Percentiles rank a stretch among this genome's conserved stretches.
Conservation (phyloP, 1,140 invertebrate species). For the Hyles vespertilio region DNA sequence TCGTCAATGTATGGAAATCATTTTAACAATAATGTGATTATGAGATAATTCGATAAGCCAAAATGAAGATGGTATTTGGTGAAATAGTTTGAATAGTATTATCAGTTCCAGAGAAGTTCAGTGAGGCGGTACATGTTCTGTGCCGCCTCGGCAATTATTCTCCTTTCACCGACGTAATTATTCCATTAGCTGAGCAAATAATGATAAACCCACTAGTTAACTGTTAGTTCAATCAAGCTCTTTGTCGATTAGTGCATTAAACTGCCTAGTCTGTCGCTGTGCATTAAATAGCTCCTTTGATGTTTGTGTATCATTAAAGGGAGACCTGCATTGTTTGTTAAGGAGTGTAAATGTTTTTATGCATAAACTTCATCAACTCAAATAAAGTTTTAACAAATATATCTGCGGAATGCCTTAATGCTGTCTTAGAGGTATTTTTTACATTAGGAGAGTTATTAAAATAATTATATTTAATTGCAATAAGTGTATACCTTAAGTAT, state of each 20-base stretch:
- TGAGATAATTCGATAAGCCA: not conserved
- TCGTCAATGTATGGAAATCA: slow-evolving; percentile 25
- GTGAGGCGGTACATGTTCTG: slow-evolving; percentile 18
- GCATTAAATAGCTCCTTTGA: too few relatives aligned
- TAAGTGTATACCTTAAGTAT: too few relatives aligned
- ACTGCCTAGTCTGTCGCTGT: too few relatives aligned
- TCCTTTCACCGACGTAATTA: slow-evolving; percentile 42
- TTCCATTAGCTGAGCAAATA: slow-evolving; percentile 66
- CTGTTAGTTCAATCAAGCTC: slow-evolving; percentile 30
- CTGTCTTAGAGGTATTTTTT: too few relatives aligned
- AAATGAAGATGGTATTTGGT: slow-evolving; percentile 12
- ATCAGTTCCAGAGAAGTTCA: slow-evolving; percentile 13
- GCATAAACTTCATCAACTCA: too few relatives aligned
- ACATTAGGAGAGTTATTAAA: too few relatives aligned
- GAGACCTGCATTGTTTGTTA: too few relatives aligned
- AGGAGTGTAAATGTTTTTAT: too few relatives aligned
- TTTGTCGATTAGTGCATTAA: too few relatives aligned
- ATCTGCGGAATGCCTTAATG: too few relatives aligned
- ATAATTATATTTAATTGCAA: too few relatives aligned
- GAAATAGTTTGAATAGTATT: slow-evolving; percentile 33
- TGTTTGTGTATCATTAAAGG: not conserved
- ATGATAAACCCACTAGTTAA: slow-evolving; percentile 52
- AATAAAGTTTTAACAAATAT: too few relatives aligned
- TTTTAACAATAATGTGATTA: slow-evolving; percentile 27
- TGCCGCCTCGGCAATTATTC: slow-evolving; percentile 43